Conservation (phyloP, 2,113 vertebrate species). For the Peromyscus californicus region DNA sequence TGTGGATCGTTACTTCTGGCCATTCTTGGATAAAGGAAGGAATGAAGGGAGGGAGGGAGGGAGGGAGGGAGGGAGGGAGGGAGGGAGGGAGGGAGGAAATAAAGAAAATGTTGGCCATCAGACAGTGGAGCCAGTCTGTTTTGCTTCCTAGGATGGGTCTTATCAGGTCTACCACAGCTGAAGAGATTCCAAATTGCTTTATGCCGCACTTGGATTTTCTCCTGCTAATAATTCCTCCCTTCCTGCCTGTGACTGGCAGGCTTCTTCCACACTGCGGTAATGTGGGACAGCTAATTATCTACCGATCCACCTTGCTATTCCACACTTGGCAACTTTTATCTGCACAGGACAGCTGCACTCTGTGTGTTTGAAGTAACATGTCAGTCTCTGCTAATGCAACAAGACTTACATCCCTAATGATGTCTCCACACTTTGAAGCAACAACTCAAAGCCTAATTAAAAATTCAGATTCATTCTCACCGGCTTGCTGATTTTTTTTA, state of each 20-base stretch:
- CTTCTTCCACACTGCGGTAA: conserved; percentile 73
- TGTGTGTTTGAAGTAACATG: conserved; percentile 87
- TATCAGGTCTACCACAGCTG: conserved; percentile 85
- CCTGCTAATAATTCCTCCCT: conserved; percentile 78
- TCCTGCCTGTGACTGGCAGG: conserved; percentile 76
- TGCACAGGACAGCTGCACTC: conserved; percentile 87
- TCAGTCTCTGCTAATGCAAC: conserved; percentile 85
- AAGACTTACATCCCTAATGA: conserved; percentile 86
- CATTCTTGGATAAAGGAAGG: background rate
- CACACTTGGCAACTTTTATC: conserved; percentile 88
- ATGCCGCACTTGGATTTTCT: conserved; percentile 78
- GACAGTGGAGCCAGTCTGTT: background rate
- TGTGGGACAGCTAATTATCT: conserved; percentile 88
- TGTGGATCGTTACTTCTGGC: conserved; percentile 1
- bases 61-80: background rate
- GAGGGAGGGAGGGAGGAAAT: fast-evolving
- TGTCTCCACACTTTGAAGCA: conserved; percentile 90
- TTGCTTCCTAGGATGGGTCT: conserved; percentile 35
- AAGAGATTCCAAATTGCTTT: conserved; percentile 78
- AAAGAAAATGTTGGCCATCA: background rate
- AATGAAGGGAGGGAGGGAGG: background rate
- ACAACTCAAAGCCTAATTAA: conserved; percentile 92
- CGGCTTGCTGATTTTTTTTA: conserved; percentile 51
- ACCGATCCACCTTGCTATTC: conserved; percentile 88
- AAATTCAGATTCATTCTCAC: conserved; percentile 91